These are phyloP conservation scores for Cyclina sinensis DNA, from an alignment of 1,140 invertebrate genomes.

Conservation along the genomic window DNA sequence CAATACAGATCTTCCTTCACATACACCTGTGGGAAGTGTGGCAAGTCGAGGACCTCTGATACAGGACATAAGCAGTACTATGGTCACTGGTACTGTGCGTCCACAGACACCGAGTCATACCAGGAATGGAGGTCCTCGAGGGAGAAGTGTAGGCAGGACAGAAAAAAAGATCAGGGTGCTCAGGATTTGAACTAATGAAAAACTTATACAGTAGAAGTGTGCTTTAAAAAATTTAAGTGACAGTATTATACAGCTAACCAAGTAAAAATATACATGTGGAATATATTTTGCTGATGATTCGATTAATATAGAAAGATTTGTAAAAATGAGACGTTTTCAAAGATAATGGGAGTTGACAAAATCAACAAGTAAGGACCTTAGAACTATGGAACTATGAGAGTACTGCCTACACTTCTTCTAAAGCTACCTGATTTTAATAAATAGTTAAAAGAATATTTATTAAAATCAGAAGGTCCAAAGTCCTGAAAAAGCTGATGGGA, in stretches of 20 bases:
- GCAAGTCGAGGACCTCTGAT: background rate
- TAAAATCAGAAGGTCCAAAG: background rate
- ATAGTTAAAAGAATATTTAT: background rate
- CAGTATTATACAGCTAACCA: too few species aligned
- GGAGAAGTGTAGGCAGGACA: background rate
- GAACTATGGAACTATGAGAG: background rate
- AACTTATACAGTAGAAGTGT: background rate
- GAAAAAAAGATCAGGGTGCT: background rate
- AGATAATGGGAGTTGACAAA: background rate
- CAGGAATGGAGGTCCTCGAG: constrained; percentile 14
- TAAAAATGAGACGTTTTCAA: background rate
- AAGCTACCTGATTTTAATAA: background rate
- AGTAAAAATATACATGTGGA: background rate
- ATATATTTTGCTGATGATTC: background rate
- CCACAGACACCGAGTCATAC: background rate
- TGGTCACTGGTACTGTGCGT: background rate
- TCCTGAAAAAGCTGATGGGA: background rate
- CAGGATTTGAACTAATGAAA: too few species aligned
- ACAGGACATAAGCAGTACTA: background rate
- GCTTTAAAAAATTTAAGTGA: background rate
- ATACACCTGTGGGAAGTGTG: constrained; percentile 5
- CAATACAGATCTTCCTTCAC: background rate
- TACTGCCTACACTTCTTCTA: background rate
- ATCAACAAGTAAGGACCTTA: background rate
- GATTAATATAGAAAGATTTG: background rate